Conservation (phyloP, 2,888 invertebrate species). For the Serripes groenlandicus region DNA sequence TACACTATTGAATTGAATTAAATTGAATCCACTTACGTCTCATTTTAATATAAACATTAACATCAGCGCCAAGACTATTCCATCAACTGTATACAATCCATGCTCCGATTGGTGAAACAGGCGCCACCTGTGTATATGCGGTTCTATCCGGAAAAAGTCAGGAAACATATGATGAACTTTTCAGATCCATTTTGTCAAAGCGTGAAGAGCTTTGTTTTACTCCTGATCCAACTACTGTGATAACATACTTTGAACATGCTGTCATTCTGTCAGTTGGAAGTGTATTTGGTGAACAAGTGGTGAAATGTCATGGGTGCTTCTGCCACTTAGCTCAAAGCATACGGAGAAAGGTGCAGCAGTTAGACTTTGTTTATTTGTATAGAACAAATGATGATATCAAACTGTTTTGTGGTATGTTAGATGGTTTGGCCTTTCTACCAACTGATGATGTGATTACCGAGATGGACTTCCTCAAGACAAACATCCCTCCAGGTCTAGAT, state of each 20-base stretch:
- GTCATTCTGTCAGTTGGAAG: neutral
- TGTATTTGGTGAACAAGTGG: conserved; percentile 27
- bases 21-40: no score
- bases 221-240: conserved; percentile 9
- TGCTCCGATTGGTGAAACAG: conserved; percentile 31
- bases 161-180: conserved; percentile 18
- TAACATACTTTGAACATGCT: conserved; percentile 29
- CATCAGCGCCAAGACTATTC: conserved; percentile 25
- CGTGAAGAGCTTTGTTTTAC: conserved; percentile 17
- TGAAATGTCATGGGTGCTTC: neutral
- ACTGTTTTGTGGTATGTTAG: conserved; percentile 27
- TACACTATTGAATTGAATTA: no score
- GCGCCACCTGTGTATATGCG: conserved; percentile 33
- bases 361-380: conserved; percentile 2
- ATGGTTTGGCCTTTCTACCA: conserved; percentile 21
- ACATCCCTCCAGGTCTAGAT: neutral
- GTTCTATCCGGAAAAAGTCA: conserved; percentile 21
- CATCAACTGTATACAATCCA: conserved; percentile 32
- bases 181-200: neutral
- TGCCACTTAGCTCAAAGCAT: conserved; percentile 29
- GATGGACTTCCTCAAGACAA: conserved; percentile 12
- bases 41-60: no score
- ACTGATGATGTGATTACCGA: neutral
- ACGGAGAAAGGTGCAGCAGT: conserved; percentile 26
- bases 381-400: conserved; percentile 5